Evolutionary conservation across 2,113 vertebrate genomes (phyloP).

Genomic region (Apistogramma diplotaenia): DNA sequence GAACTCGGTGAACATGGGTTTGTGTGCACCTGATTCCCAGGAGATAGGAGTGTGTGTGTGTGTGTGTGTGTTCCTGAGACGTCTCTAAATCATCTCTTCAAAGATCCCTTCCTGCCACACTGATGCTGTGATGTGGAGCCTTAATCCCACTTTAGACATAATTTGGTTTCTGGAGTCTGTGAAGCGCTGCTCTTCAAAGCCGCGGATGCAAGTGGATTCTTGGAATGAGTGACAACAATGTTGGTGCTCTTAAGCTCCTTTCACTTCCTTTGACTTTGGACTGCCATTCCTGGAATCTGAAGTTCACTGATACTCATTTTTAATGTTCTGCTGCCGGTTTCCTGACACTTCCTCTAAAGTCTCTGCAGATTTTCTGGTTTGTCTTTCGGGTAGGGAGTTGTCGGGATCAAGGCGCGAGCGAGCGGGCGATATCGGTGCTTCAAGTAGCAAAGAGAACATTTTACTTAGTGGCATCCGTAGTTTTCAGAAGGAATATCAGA

Average conservation of each 20-base stretch:
- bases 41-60: not conserved
- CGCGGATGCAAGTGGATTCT: conserved; percentile 6
- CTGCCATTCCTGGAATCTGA: conserved; percentile 20
- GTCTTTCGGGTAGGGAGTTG: conserved; percentile 11
- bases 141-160: conserved; percentile 53
- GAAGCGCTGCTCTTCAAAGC: conserved; percentile 48
- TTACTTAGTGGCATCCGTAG: not conserved
- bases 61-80: not conserved
- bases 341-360: not conserved
- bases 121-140: conserved; percentile 30
- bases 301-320: conserved; percentile 18
- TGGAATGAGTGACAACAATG: conserved; percentile 44
- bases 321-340: not conserved
- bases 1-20: not conserved
- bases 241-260: conserved; percentile 46
- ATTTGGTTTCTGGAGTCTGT: conserved; percentile 48
- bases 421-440: not conserved
- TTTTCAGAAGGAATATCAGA: not conserved
- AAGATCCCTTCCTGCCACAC: conserved; percentile 28
- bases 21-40: conserved; percentile 8
- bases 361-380: not conserved
- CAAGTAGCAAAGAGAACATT: not conserved
- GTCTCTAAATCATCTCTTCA: conserved; percentile 37
- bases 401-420: conserved; percentile 18
- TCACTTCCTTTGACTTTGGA: conserved; percentile 40